Base-by-base conservation (phyloP, 2,888 invertebrate species). In the Cyaniris semiargus region DNA sequence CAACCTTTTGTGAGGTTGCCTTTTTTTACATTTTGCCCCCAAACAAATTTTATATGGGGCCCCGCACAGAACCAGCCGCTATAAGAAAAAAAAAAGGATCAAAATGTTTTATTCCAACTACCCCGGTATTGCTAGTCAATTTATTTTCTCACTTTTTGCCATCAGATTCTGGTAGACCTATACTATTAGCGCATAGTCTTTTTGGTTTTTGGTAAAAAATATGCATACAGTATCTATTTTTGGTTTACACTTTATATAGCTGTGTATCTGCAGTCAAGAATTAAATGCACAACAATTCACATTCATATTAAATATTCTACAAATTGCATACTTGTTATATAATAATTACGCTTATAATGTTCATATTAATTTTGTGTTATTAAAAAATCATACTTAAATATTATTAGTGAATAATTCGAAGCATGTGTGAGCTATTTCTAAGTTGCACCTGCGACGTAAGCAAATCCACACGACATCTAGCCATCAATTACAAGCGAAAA, bases 401-500 rank as follows among this genome's bases (percentile, higher is more conserved):
- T 21, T 15, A 44, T 38, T 72, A 4, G n/a, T 44, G 23, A 72
- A 72, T 71, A 38, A 21, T 44, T 38, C 44, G 15, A 7, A 44
- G n/a, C 21, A 72, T 72, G 31, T 76, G 31, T 76, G 48, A 48
- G 48, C 70, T 70, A 53, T 77, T 79, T 79, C 79, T 70, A 78
- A 34, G 74, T 79, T 76, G 76, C 78, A 79, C 76, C 79, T 78
- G 80, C 79, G 78, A 78, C 79, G 78, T 79, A 78, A 77, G 78
- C 78, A 80, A 81, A 81, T 80, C 80, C 80, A 80, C 83, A 82
- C 81, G 82, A 80, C 80, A 81, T 80, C 74, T 78, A 76, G 79
- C 77, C 82, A 82, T 81, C 80, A 82, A 83, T 83, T 81, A 77
- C 79, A 82, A 81, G 81, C 79, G 79, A 81, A 82, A 66, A 82